Conservation (phyloP, 2,113 vertebrate genomes). For the Anolis sagrei region DNA sequence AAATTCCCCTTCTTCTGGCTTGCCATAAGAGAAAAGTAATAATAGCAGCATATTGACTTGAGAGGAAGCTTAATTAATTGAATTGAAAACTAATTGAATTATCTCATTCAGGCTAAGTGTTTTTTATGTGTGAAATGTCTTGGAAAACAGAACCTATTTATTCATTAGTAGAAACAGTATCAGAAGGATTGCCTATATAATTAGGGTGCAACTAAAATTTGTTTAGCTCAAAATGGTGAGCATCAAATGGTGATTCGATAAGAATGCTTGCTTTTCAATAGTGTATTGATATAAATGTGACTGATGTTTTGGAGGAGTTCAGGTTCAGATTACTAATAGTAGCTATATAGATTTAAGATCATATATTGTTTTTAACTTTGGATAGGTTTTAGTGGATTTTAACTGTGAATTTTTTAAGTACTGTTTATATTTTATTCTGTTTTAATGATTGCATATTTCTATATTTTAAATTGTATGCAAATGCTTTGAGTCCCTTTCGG, state of each 20-base stretch:
- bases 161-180: neutral
- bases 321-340: neutral
- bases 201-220: neutral
- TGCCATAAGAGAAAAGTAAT: neutral
- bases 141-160: constrained; percentile 39
- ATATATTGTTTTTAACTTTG: too few relatives aligned
- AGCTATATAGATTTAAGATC: neutral
- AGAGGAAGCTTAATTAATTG: constrained; percentile 43
- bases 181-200: neutral
- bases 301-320: neutral
- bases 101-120: constrained; percentile 3
- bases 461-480: too few relatives aligned
- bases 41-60: constrained; percentile 1
- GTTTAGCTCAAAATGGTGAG: neutral
- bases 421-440: too few relatives aligned
- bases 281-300: neutral
- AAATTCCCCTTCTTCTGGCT: neutral
- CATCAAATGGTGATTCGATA: neutral
- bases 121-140: constrained; percentile 59
- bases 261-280: neutral
- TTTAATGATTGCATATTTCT: too few relatives aligned
- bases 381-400: too few relatives aligned
- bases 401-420: too few relatives aligned
- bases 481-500: too few relatives aligned
- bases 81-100: constrained; percentile 55